These are phyloP conservation scores for Fragum fragum DNA, from an alignment of 2,888 invertebrate species.

Conservation along the genomic window DNA sequence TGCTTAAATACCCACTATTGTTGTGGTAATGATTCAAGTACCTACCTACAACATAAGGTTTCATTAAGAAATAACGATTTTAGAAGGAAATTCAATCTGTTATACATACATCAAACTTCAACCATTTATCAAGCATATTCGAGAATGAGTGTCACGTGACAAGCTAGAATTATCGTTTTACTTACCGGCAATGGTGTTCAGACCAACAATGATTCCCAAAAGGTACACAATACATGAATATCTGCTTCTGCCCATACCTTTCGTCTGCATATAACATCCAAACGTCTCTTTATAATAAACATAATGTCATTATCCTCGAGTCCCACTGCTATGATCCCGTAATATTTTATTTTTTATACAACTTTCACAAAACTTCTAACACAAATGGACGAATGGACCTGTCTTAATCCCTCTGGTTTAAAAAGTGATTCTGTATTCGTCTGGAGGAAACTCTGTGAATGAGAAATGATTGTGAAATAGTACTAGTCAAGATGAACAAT, in stretches of 20 bases:
- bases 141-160: too few relatives aligned
- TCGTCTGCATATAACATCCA: slow-evolving; percentile 56
- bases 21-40: too few relatives aligned
- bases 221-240: slow-evolving; percentile 58
- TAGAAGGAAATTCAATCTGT: too few relatives aligned
- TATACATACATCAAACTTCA: too few relatives aligned
- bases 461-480: slow-evolving; percentile 25
- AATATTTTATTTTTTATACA: background rate
- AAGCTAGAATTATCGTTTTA: too few relatives aligned
- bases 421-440: too few relatives aligned
- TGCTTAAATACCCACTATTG: too few relatives aligned
- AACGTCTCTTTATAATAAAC: slow-evolving; percentile 62
- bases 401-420: too few relatives aligned
- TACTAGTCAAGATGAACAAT: background rate
- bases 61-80: too few relatives aligned
- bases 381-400: background rate
- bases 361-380: background rate
- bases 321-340: slow-evolving; percentile 45
- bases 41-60: too few relatives aligned
- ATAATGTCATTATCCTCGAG: slow-evolving; percentile 61
- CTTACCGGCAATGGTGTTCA: slow-evolving; percentile 52
- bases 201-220: slow-evolving; percentile 57
- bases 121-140: too few relatives aligned
- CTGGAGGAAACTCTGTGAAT: slow-evolving; percentile 7
- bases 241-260: slow-evolving; percentile 66